phyloP scores from a whole-genome alignment of 2,888 invertebrate genomes.

The Drosophila emarginata region DNA sequence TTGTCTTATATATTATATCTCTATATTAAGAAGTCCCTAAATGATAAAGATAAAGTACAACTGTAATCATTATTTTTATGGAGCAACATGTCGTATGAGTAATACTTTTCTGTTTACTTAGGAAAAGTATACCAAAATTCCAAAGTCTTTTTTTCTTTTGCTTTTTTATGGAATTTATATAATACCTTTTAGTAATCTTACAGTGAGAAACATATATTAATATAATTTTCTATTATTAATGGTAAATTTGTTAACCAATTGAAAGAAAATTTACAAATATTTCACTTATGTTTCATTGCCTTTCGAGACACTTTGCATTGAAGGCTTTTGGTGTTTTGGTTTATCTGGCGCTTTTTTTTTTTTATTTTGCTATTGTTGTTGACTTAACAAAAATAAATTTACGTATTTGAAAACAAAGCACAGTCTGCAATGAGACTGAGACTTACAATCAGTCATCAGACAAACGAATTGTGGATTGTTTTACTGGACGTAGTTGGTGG shows the following conservation, averaged over 20 bases:
- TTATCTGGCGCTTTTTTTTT: conserved; percentile 7
- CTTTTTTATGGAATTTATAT: too few species aligned
- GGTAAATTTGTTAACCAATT: too few species aligned
- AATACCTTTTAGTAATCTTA: too few species aligned
- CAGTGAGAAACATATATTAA: too few species aligned
- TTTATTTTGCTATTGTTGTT: conserved; percentile 8
- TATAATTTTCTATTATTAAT: too few species aligned
- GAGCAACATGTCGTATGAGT: not conserved
- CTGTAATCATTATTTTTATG: too few species aligned
- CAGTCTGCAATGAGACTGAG: conserved; percentile 21
- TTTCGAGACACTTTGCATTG: conserved; percentile 18
- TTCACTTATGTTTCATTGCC: not conserved
- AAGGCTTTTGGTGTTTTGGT: conserved; percentile 16
- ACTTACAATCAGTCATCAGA: conserved; percentile 10
- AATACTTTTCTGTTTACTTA: not conserved
- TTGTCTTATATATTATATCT: too few species aligned
- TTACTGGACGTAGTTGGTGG: not conserved
- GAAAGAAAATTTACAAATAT: not conserved
- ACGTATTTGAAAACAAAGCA: conserved; percentile 24
- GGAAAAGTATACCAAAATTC: too few species aligned
- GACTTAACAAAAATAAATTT: conserved; percentile 43
- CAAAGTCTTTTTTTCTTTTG: too few species aligned
- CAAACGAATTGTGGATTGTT: conserved; percentile 8
- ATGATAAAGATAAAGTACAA: too few species aligned
- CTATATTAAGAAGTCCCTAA: too few species aligned